Percentiles rank a stretch among this genome's conserved stretches.
Evolutionary conservation across 2,797 vertebrate species (phyloP).

Genomic region (Neosilurus mollespiculum): DNA sequence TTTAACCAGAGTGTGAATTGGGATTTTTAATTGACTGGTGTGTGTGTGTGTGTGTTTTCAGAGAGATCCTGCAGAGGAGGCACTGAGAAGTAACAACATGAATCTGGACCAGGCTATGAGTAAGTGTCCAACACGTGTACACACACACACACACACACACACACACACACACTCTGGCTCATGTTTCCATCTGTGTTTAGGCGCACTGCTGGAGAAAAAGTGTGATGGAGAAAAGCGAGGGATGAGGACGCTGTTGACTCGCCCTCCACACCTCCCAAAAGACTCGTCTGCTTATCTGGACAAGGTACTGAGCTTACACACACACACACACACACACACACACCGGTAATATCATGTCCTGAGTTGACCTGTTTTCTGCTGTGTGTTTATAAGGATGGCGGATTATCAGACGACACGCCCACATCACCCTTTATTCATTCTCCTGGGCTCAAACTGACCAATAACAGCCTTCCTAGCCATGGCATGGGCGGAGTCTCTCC

Average conservation of each 20-base stretch:
- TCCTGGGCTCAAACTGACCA: conserved; percentile 97
- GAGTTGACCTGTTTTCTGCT: neutral
- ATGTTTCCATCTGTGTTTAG: conserved; percentile 63
- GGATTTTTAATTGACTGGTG: neutral
- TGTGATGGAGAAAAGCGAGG: conserved; percentile 96
- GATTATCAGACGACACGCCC: conserved; percentile 92
- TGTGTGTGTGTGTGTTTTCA: conserved; percentile 62
- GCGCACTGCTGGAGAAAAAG: conserved; percentile 98
- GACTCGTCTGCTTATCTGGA: conserved; percentile 89
- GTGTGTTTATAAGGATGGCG: conserved; percentile 82
- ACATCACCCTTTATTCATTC: conserved; percentile 99
- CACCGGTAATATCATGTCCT: neutral
- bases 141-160: conserved; percentile 8
- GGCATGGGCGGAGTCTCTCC: conserved; percentile 93
- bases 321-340: neutral
- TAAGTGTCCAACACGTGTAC: conserved; percentile 69
- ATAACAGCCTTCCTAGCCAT: conserved; percentile 95
- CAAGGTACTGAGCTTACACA: conserved; percentile 75
- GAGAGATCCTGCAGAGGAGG: conserved; percentile 99
- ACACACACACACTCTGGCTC: conserved; percentile 4
- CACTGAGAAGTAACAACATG: conserved; percentile 98
- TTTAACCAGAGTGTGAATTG: neutral
- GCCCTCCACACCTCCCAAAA: conserved; percentile 93
- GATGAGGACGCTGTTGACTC: conserved; percentile 90
- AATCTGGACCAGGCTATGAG: conserved; percentile 99